Evolutionary conservation across 1,140 invertebrate species (phyloP), one percentile per base, ranked within the genome.

Genomic region (Eupristina koningsbergeri): DNA sequence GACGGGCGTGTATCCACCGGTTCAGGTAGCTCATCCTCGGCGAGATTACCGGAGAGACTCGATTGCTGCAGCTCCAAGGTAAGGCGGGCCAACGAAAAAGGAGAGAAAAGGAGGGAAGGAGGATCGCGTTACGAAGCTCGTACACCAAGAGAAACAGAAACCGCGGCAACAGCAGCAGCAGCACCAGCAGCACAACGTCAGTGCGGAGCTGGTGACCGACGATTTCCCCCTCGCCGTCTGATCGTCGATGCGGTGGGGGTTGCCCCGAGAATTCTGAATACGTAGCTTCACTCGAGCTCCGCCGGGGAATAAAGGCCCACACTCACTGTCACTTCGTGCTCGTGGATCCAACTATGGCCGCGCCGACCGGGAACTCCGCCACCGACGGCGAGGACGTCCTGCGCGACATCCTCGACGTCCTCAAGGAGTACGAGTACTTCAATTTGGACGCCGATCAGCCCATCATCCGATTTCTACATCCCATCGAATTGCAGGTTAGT

Each of bases 381-480:
- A 69, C 34, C 26, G 31, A 80, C 0, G 53, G 61, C 0, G 69
- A 67, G 47, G 39, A 17, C 19, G 26, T 80, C 5, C 41, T 85
- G 5, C 34, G 39, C 22, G 79, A 78, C 26, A 53, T 92, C n/a
- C 13, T 92, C 0, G 85, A 88, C 31, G 87, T 90, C 8, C 85
- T 92, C 3, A 87, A 87, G 29, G 89, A 92, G 22, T 89, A 90
- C 80, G 81, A 88, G 1, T 88, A 85, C 39, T 91, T 92, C 79
- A 88, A 92, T 69, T 63, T 82, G 0, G 75, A 88, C 0, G 81
- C 81, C 2, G 41, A 88, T 45, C 63, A 88, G n/a, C 88, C 89
- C 11, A 89, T 93, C 9, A 78, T 93, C 3, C 80, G 89, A 29
- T 93, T 93, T 83, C 73, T 89, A 19, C 91, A 93, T 86, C 93